Evolutionary conservation across 2,113 vertebrate species (phyloP).

Genomic region (Pantherophis guttatus): DNA sequence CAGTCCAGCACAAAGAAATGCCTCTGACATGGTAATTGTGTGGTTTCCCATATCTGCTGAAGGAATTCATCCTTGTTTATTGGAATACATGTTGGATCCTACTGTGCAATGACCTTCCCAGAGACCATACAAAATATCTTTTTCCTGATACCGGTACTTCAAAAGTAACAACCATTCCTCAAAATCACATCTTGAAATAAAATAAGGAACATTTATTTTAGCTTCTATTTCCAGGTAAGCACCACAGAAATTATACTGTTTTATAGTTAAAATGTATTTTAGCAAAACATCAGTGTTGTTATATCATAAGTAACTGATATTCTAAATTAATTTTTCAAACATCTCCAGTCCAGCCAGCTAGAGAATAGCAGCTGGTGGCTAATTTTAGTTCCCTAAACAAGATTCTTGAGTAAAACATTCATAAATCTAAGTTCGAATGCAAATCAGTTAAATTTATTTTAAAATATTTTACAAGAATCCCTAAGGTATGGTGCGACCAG

Average conservation of each 20-base stretch:
- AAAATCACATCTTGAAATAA: neutral
- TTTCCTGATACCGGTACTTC: neutral
- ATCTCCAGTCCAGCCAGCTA: neutral
- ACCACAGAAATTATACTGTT: neutral
- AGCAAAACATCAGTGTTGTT: neutral
- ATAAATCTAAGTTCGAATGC: neutral
- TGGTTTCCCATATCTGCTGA: neutral
- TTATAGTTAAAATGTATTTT: neutral
- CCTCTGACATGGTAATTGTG: neutral
- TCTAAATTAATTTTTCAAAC: neutral
- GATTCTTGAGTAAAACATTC: neutral
- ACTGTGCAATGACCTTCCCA: neutral
- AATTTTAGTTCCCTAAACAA: neutral
- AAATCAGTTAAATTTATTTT: neutral
- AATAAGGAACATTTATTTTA: neutral
- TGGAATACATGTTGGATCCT: neutral
- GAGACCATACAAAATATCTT: neutral
- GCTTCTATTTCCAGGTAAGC: neutral
- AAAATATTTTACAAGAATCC: slow-evolving; percentile 1
- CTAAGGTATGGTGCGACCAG: neutral
- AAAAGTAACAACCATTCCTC: neutral
- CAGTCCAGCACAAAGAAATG: slow-evolving; percentile 8
- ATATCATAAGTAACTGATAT: neutral
- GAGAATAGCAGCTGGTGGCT: neutral
- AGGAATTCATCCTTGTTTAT: neutral